Percentiles rank a stretch among this genome's conserved stretches.
Evolutionary conservation across 1,140 invertebrate species (phyloP).

Genomic region (Chelonus insularis): DNA sequence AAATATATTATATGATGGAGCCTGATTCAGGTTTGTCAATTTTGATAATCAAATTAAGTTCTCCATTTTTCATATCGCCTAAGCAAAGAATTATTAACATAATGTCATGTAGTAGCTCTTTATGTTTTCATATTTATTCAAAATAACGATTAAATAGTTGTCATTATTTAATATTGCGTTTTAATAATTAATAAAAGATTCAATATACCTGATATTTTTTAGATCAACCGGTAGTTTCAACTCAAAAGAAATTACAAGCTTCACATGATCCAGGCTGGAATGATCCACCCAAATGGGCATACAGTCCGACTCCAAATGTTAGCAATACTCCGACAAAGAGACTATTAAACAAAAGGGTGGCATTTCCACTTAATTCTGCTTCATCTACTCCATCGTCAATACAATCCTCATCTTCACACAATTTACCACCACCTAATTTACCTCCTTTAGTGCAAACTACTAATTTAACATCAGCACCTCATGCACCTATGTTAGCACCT

Average conservation of each 20-base stretch:
- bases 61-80: no score
- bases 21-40: no score
- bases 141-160: no score
- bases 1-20: no score
- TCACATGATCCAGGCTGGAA: constrained; percentile 60
- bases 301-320: constrained; percentile 30
- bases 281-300: constrained; percentile 59
- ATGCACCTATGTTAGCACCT: constrained; percentile 36
- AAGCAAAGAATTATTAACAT: no score
- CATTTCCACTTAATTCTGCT: constrained; percentile 52
- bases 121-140: no score
- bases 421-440: constrained; percentile 29
- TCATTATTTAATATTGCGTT: no score
- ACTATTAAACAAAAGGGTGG: constrained; percentile 57
- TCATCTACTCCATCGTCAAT: background rate
- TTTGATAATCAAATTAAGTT: no score
- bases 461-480: constrained; percentile 39
- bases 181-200: no score
- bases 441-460: constrained; percentile 30
- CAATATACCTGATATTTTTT: background rate
- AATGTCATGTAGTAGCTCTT: no score
- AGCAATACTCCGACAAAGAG: constrained; percentile 41
- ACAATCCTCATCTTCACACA: constrained; percentile 21
- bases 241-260: constrained; percentile 46
- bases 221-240: constrained; percentile 37